Evolutionary conservation across 2,797 vertebrate species (phyloP).

Genomic region (Harpagifer antarcticus): DNA sequence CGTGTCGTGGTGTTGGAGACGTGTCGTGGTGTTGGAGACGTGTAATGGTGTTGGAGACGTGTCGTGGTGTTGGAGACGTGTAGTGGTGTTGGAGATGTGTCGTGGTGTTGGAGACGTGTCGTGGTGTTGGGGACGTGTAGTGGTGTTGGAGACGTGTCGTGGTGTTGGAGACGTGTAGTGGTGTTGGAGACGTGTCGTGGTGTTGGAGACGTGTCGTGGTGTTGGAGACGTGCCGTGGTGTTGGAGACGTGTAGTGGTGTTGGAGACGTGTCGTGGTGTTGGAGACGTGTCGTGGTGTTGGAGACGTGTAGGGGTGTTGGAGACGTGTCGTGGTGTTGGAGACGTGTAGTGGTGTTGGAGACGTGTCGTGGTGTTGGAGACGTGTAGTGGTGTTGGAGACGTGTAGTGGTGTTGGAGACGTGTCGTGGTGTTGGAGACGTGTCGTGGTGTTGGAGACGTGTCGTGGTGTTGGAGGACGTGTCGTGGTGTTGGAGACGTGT

Average conservation of each 20-base stretch:
- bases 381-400: constrained; percentile 21
- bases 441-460: constrained; percentile 12
- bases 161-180: constrained; percentile 16
- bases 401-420: too few relatives aligned
- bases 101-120: constrained; percentile 22
- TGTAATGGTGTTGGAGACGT: too few relatives aligned
- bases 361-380: constrained; percentile 25
- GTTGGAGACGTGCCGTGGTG: constrained; percentile 23
- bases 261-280: constrained; percentile 26
- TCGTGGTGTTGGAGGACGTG: too few relatives aligned
- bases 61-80: constrained; percentile 12
- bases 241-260: too few relatives aligned
- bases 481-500: constrained; percentile 14
- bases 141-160: constrained; percentile 31
- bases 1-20: too few relatives aligned
- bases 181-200: constrained; percentile 26
- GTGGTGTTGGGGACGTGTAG: constrained; percentile 18
- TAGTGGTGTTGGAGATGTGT: too few relatives aligned
- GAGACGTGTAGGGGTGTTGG: too few relatives aligned
- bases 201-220: too few relatives aligned
- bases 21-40: constrained; percentile 16
- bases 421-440: constrained; percentile 26
- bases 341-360: too few relatives aligned
- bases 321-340: constrained; percentile 22
- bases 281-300: constrained; percentile 23